Evolutionary conservation across 1,140 invertebrate genomes (phyloP).

Genomic region (Alviniconcha marisindica): DNA sequence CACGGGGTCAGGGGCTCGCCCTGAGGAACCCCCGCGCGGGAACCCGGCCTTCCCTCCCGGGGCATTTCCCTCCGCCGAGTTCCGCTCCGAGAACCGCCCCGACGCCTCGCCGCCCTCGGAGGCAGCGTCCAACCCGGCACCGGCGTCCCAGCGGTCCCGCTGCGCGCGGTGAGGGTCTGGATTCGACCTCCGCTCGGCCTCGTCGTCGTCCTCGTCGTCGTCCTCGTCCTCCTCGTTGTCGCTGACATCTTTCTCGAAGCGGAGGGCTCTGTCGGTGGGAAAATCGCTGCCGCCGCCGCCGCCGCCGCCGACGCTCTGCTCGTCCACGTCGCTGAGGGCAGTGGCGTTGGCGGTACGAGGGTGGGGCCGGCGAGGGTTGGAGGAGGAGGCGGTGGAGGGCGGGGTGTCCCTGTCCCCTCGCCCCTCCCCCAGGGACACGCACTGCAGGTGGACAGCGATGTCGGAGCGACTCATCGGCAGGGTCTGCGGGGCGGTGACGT

Average conservation of each 20-base stretch:
- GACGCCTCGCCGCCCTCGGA: too few relatives aligned
- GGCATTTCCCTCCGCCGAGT: too few relatives aligned
- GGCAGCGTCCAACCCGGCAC: too few relatives aligned
- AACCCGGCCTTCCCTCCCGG: too few relatives aligned
- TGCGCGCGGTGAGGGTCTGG: too few relatives aligned
- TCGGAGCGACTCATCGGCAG: not conserved
- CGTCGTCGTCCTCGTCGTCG: not conserved
- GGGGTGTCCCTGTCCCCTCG: not conserved
- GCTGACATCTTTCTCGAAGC: not conserved
- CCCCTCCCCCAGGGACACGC: not conserved
- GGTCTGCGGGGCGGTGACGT: not conserved
- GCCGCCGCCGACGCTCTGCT: not conserved
- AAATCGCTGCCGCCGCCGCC: not conserved
- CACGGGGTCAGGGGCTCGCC: not conserved
- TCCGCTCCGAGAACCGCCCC: too few relatives aligned
- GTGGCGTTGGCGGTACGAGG: not conserved
- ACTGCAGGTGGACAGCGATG: slow-evolving; percentile 3
- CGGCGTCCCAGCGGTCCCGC: too few relatives aligned
- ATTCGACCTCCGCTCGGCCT: not conserved
- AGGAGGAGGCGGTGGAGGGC: not conserved
- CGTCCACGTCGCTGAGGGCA: slow-evolving; percentile 26
- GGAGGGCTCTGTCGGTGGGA: not conserved
- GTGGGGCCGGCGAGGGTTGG: not conserved
- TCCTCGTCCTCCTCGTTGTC: not conserved
- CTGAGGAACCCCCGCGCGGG: not conserved